Base-by-base conservation (phyloP, 2,113 vertebrate species). In the Fregata magnificens region DNA sequence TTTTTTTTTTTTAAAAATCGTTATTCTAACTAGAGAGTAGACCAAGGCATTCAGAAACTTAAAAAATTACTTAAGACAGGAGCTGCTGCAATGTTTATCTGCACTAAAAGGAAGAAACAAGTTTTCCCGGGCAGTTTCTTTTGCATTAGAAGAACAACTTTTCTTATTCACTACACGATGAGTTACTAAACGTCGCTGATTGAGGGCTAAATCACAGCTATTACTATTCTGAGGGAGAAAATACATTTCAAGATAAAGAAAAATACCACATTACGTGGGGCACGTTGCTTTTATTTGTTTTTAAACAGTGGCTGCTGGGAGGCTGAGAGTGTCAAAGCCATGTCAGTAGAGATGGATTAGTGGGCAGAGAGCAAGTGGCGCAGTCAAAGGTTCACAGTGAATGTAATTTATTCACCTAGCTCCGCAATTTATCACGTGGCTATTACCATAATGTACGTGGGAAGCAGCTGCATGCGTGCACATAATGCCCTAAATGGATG, bases 341-440 rank as follows among this genome's bases (percentile, higher is more conserved):
- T 25, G 70, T 80, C 84, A 93, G 82, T 47, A 80, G 74, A 86
- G 93, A 96, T 63, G 67, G 82, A 94, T 93, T 93, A 95, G 89
- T 49, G 85, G 90, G 95, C 82, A 96, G 91, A 94, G 55, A 85
- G 90, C 94, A 96, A 96, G 86, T 80, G 84, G 45, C 77, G 53
- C 84, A 93, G 95, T 94, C 81, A 94, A 53, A 95, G 80, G 94
- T 89, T 97, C 93, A 92, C 32, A 76, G 63, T 28, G 81, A 90
- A 90, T 86, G 86, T 93, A 97, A 97, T 94, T 96, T 95, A 95
- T 97, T 95, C 92, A 86, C 25, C 16, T 34, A 82, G 66, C 71
- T 73, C 55, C 0, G 0, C 78, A 94, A 89, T 93, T 95, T 84
- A 82, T 96, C 96, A 94, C 76, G 12, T 94, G 92, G 85, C 47